Evolutionary conservation across 2,888 invertebrate species (phyloP).

Genomic region (Ctenicera cuprea): DNA sequence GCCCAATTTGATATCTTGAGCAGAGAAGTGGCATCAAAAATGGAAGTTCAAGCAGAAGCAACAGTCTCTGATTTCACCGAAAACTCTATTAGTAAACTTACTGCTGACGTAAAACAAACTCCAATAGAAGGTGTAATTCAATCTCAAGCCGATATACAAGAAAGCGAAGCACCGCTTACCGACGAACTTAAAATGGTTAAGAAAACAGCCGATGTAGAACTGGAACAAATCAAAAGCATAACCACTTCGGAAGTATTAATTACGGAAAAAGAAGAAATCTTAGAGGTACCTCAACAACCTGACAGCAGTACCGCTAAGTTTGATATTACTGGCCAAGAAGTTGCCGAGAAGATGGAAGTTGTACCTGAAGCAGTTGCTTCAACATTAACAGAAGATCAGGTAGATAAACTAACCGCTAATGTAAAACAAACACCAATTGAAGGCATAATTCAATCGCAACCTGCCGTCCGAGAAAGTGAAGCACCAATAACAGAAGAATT

Average conservation of each 20-base stretch:
- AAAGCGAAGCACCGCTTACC: constrained; percentile 61
- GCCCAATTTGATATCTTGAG: constrained; percentile 68
- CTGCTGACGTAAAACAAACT: constrained; percentile 36
- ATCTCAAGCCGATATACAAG: constrained; percentile 62
- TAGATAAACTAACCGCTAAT: constrained; percentile 44
- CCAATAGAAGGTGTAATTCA: constrained; percentile 33
- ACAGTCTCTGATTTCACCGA: constrained; percentile 20
- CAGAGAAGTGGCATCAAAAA: constrained; percentile 72
- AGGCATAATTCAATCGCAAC: constrained; percentile 65
- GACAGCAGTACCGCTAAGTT: constrained; percentile 64
- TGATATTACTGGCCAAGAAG: constrained; percentile 65
- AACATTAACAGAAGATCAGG: constrained; percentile 32
- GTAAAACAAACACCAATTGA: constrained; percentile 65
- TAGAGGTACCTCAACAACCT: constrained; percentile 67
- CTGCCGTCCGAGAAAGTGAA: constrained; percentile 68
- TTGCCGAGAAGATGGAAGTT: constrained; percentile 58
- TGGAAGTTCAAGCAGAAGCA: constrained; percentile 59
- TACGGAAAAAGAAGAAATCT: constrained; percentile 73
- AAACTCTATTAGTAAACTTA: background rate
- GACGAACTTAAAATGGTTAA: constrained; percentile 44
- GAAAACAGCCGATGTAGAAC: constrained; percentile 68
- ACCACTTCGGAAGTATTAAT: constrained; percentile 73
- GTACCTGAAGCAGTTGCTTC: constrained; percentile 27
- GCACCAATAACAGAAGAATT: constrained; percentile 54
- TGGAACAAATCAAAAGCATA: constrained; percentile 70